Evolutionary conservation across 1,140 invertebrate genomes (phyloP), one percentile per base, ranked within the genome.

Genomic region (Drosophila pseudoobscura): DNA sequence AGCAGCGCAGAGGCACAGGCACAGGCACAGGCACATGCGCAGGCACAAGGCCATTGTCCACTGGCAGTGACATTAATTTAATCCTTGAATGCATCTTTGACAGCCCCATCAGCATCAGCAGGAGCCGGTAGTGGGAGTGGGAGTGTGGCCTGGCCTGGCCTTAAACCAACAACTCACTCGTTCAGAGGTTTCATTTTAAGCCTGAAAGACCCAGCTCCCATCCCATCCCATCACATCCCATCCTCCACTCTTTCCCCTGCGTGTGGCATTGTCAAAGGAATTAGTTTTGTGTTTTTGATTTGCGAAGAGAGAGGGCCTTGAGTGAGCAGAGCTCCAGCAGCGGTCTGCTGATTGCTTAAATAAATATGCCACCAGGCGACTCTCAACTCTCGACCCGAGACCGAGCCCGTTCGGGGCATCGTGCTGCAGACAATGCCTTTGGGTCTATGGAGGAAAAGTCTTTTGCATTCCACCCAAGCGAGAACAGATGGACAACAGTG

Each of bases 51-150:
- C 75, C 52, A 88, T 88, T 87, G 83, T 87, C 83, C 83, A 79
- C 66, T 89, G 85, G 79, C 84, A 89, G 66, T 88, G 83, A 89
- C 83, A 88, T 88, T 88, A 89, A 88, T 88, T 88, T 88, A 88
- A 88, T 88, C 84, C 83, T 88, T 88, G 83, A 88, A 88, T 88
- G 83, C 83, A 88, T 88, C 83, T 88, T 88, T 89, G 83, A 88
- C 83, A 83, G 77, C 62, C 72, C 65, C 73, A 83, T 69, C 73
- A 47, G 55, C 41, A 24, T 50, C 26, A 31, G 24, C n/a, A 26
- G 65, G 31, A 7, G 24, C n/a, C 8, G 20, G 15, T 20, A 41
- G 29, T 8, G 29, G 26, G 5, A 6, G 5, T 29, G 26, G 26
- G 31, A 31, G 31, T 31, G 31, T 31, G 31, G 31, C 31, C 31